Percentiles rank a stretch among this genome's conserved stretches.
Conservation (phyloP, 2,888 invertebrate species). For the Aethes cnicana region DNA sequence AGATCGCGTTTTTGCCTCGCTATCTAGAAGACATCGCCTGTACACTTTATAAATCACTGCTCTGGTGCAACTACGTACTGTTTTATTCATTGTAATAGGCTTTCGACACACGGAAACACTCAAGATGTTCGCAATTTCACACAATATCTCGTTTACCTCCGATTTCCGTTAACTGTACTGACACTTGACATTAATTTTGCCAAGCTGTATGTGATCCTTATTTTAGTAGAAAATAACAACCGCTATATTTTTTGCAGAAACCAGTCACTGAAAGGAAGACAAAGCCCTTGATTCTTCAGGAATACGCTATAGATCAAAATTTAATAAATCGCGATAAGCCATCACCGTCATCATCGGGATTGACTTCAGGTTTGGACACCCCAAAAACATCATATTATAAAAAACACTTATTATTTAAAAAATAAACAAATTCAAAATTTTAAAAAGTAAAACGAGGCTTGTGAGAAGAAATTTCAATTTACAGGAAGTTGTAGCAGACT, state of each 20-base stretch:
- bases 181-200: no score
- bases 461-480: not conserved
- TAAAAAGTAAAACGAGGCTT: not conserved
- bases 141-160: no score
- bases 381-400: slow-evolving; percentile 1
- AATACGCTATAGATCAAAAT: not conserved
- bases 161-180: no score
- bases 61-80: no score
- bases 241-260: not conserved
- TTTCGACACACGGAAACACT: no score
- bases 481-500: not conserved
- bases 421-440: slow-evolving; percentile 6
- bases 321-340: not conserved
- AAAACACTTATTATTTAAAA: not conserved
- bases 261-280: not conserved
- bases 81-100: no score
- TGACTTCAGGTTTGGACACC: not conserved
- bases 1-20: no score
- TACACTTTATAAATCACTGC: no score
- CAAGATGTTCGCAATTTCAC: no score
- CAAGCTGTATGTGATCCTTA: no score
- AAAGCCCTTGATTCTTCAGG: not conserved
- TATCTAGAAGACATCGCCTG: no score
- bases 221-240: no score
- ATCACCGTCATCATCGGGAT: slow-evolving; percentile 1